These are phyloP conservation scores for Eolophus roseicapilla DNA, from an alignment of 2,113 vertebrate species.

Conservation along the genomic window DNA sequence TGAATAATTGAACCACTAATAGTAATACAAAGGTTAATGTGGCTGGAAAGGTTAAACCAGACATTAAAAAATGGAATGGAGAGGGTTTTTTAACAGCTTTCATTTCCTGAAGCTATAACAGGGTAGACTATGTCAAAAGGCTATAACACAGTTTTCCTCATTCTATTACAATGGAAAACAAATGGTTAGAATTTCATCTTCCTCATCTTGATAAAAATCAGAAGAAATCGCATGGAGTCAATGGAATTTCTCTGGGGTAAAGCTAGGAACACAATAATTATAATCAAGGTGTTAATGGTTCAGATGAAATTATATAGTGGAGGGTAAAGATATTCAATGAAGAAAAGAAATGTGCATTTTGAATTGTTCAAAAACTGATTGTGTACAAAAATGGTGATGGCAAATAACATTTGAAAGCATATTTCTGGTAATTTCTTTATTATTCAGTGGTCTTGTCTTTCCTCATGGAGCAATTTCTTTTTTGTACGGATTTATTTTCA, in stretches of 20 bases:
- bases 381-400: neutral
- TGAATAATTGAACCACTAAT: neutral
- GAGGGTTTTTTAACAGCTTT: neutral
- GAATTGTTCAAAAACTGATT: neutral
- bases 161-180: neutral
- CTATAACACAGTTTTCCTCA: neutral
- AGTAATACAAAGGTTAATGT: constrained; percentile 29
- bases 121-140: neutral
- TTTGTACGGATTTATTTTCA: neutral
- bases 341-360: neutral
- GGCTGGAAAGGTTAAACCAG: constrained; percentile 11
- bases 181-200: neutral
- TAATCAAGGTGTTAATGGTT: neutral
- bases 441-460: neutral
- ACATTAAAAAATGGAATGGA: neutral
- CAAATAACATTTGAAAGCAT: neutral
- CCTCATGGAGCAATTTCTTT: neutral
- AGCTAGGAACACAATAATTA: neutral
- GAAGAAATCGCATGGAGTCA: neutral
- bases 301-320: neutral
- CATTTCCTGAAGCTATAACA: neutral
- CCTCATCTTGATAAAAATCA: neutral
- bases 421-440: neutral
- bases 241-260: neutral
- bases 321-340: neutral